These are phyloP conservation scores for Mus spretus DNA, from an alignment of 2,797 vertebrate species.

Conservation along the genomic window DNA sequence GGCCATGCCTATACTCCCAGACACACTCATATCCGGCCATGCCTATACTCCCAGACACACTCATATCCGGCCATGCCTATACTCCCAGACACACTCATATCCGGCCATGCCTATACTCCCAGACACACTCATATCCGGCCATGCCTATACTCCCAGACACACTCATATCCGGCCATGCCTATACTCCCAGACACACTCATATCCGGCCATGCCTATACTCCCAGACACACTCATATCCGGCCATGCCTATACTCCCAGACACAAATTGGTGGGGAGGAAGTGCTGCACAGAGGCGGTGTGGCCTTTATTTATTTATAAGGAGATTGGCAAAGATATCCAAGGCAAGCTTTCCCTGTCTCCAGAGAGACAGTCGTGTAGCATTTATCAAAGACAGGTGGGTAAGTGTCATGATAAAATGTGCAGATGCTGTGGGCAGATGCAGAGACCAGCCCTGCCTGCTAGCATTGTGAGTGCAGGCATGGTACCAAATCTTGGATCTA, in stretches of 20 bases:
- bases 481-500: neutral
- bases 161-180: neutral
- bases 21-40: too few species aligned
- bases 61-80: too few species aligned
- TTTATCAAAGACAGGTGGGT: slow-evolving; percentile 1
- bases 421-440: neutral
- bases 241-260: too few species aligned
- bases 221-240: too few species aligned
- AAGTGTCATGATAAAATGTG: neutral
- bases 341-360: slow-evolving; percentile 40
- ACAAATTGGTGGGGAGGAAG: neutral
- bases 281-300: too few species aligned
- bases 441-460: neutral
- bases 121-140: too few species aligned
- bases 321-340: neutral
- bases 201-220: too few species aligned
- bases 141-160: too few species aligned
- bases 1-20: too few species aligned
- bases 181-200: neutral
- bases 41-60: too few species aligned
- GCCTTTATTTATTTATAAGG: slow-evolving; percentile 5
- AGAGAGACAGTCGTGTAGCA: neutral
- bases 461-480: neutral
- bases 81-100: too few species aligned
- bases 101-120: too few species aligned